Evolutionary conservation across 2,888 invertebrate genomes (phyloP), one percentile per base, ranked within the genome.

Genomic region (Rotaria sp.): DNA sequence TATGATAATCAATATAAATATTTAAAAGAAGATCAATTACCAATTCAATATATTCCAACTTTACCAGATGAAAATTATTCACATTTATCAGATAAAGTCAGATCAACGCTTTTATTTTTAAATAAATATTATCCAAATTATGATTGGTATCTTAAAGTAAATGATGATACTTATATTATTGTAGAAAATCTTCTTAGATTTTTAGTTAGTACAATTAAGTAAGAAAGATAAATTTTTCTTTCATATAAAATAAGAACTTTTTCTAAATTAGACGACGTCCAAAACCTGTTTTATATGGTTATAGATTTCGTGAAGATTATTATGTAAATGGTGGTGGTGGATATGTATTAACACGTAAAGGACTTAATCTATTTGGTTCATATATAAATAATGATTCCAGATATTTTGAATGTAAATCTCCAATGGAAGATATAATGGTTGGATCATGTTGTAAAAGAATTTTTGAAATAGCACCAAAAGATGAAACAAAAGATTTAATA

Each of bases 101-200:
- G 57, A n/a, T 13, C 57, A 75, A 26, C 85, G 26, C 35, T 84
- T n/a, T 45, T 85, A n/a, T 80, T 55, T 48, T 35, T 86, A n/a
- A 74, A 55, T 59, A n/a, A 86, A 80, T 11, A 11, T 30, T 75
- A 84, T 84, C 75, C 80, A 13, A 48, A 85, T 59, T 85, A 85
- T 48, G 86, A 86, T 57, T 86, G 86, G 86, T 86, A 86, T 80
- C 55, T 86, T 11, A 86, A 86, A 85, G 85, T 85, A 45, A 85
- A 86, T 84, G 86, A 86, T 48, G 86, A 86, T 50, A 86, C 86
- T 13, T 86, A 85, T 84, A 67, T 86, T 30, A 85, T 86, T 55
- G 26, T 85, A 15, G 86, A 86, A 48, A 86, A 86, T 84, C 41
- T 86, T 30, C 52, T 50, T 55, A n/a, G 75, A 80, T 86, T 85